A percentile compares a stretch with the other conserved stretches of the same genome.
phyloP scores from a whole-genome alignment of 2,797 vertebrate genomes.

The Champsocephalus gunnari region DNA sequence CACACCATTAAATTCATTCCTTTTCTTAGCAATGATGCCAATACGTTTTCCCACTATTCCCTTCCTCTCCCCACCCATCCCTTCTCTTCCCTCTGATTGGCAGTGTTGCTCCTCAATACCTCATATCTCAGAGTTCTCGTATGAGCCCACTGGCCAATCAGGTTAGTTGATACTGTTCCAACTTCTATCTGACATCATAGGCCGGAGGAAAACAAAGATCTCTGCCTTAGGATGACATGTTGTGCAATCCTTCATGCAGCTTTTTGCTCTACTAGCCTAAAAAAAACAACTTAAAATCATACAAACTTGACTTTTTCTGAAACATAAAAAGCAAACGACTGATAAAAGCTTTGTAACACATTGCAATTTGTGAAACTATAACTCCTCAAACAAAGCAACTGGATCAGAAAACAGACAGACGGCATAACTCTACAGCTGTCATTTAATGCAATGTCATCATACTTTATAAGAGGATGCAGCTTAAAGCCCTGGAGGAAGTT shows the following conservation, averaged over 20 bases:
- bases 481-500: background rate
- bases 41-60: conserved; percentile 41
- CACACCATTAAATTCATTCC: conserved; percentile 55
- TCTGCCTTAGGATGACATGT: background rate
- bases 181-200: conserved; percentile 44
- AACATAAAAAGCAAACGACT: background rate
- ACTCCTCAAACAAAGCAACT: too few relatives aligned
- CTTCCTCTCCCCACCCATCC: conserved; percentile 57
- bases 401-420: background rate
- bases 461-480: too few relatives aligned
- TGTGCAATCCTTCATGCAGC: conserved; percentile 12
- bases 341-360: background rate
- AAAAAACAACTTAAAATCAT: background rate
- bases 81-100: conserved; percentile 61
- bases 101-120: conserved; percentile 56
- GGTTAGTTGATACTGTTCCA: conserved; percentile 22
- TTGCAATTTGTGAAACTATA: background rate
- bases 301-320: background rate
- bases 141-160: conserved; percentile 52
- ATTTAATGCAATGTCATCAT: background rate
- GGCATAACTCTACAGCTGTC: background rate
- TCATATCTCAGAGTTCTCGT: conserved; percentile 63
- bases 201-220: conserved; percentile 15
- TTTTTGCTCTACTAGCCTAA: conserved; percentile 10
- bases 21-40: conserved; percentile 53